Evolutionary conservation across 2,113 vertebrate genomes (phyloP).

Genomic region (Glaucidium brasilianum): DNA sequence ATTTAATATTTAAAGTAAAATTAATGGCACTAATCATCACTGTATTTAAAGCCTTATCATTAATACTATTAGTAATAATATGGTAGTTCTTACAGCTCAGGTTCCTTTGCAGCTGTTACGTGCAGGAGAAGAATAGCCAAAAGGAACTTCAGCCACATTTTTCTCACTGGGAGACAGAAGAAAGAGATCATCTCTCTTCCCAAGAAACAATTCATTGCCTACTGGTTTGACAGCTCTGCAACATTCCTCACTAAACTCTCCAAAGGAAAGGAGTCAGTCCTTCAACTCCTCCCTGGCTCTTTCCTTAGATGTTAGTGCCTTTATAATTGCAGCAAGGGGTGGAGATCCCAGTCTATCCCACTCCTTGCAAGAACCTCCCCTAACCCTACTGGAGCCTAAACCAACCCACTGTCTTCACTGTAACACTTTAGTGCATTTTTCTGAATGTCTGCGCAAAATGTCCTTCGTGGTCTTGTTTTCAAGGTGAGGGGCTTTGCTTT

Average conservation of each 20-base stretch:
- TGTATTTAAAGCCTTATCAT: background rate
- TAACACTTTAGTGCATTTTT: background rate
- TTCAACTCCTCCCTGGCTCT: background rate
- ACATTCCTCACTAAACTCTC: background rate
- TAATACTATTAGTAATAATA: background rate
- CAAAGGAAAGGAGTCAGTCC: background rate
- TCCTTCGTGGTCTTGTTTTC: background rate
- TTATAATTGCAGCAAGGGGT: slow-evolving; percentile 49
- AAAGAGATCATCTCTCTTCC: background rate
- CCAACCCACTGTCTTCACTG: background rate
- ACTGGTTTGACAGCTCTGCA: background rate
- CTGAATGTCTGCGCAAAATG: background rate
- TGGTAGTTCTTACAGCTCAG: slow-evolving; percentile 48
- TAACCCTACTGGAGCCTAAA: background rate
- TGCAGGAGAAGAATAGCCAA: slow-evolving; percentile 4
- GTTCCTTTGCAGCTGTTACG: slow-evolving; percentile 25
- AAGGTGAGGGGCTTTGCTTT: background rate
- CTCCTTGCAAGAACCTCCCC: slow-evolving; percentile 33
- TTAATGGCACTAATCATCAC: background rate
- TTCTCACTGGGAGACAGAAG: background rate
- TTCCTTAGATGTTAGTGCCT: background rate
- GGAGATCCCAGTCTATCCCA: background rate
- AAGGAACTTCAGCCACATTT: slow-evolving; percentile 45
- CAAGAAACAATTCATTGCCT: background rate
- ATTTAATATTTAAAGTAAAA: background rate